Conservation (phyloP, 30 jellyfish, hydroid and myxozoan species). For the Calvadosia cruxmelitensis region DNA sequence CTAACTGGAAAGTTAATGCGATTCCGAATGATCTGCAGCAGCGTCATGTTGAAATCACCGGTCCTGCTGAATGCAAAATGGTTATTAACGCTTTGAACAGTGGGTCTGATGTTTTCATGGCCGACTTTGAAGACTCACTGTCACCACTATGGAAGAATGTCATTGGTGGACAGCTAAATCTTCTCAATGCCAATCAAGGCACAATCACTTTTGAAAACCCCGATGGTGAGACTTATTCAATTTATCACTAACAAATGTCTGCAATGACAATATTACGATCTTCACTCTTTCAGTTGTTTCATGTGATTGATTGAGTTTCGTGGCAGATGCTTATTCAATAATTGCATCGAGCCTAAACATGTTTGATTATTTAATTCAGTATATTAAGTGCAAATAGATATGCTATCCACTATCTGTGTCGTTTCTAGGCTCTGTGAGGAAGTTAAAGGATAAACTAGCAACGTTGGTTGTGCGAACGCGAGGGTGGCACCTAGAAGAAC, state of each 20-base stretch:
- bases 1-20: slow-evolving; percentile 73
- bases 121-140: slow-evolving; percentile 84
- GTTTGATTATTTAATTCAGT: no score
- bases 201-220: slow-evolving; percentile 62
- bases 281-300: no score
- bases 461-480: slow-evolving; percentile 73
- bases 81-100: slow-evolving; percentile 86
- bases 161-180: slow-evolving; percentile 70
- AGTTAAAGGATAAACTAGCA: slow-evolving; percentile 67
- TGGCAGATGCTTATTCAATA: no score
- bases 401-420: no score
- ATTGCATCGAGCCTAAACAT: no score
- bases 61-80: slow-evolving; percentile 87
- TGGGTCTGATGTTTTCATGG: slow-evolving; percentile 91
- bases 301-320: no score
- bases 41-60: slow-evolving; percentile 80
- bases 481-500: slow-evolving; percentile 97
- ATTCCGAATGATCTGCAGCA: slow-evolving; percentile 65
- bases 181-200: slow-evolving; percentile 59
- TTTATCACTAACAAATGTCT: no score
- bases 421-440: slow-evolving; percentile 51
- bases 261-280: no score
- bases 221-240: slow-evolving; percentile 42
- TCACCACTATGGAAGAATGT: slow-evolving; percentile 76
- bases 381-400: no score